phyloP scores from a whole-genome alignment of 2,797 vertebrate genomes.

The Tapirus indicus region DNA sequence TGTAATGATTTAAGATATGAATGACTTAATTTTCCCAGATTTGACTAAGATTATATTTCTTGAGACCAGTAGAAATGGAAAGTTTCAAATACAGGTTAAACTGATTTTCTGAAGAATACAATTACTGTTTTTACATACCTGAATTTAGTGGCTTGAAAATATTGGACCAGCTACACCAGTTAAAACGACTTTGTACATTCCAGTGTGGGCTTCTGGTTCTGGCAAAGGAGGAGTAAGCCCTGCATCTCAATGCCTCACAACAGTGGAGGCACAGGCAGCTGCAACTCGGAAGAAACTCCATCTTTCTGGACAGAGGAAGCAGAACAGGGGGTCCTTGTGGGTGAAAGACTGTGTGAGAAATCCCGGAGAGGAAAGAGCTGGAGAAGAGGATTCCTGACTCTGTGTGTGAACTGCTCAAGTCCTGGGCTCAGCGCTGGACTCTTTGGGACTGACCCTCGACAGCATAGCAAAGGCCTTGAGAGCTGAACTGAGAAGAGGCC shows the following conservation, averaged over 20 bases:
- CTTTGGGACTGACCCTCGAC: too few species aligned
- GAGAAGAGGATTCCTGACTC: not conserved
- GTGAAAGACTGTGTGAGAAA: not conserved
- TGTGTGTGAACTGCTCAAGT: rapidly evolving
- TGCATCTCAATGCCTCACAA: rapidly evolving
- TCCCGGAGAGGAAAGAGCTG: not conserved
- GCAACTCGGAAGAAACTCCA: rapidly evolving
- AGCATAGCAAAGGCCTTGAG: not conserved
- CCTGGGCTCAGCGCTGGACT: not conserved
- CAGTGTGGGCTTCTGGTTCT: not conserved
- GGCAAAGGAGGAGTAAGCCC: not conserved
- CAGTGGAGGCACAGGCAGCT: rapidly evolving
- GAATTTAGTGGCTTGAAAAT: not conserved
- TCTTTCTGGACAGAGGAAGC: not conserved
- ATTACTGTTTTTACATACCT: not conserved
- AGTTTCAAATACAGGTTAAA: not conserved
- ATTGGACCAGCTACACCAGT: rapidly evolving
- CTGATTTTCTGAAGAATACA: not conserved
- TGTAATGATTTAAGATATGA: not conserved
- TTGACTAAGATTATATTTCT: not conserved
- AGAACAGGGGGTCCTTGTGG: not conserved
- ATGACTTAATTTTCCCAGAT: too few species aligned
- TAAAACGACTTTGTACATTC: not conserved
- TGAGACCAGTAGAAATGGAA: not conserved
- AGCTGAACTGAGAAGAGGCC: not conserved